phyloP scores from a whole-genome alignment of 1,140 invertebrate species.

The Capitella teleta region DNA sequence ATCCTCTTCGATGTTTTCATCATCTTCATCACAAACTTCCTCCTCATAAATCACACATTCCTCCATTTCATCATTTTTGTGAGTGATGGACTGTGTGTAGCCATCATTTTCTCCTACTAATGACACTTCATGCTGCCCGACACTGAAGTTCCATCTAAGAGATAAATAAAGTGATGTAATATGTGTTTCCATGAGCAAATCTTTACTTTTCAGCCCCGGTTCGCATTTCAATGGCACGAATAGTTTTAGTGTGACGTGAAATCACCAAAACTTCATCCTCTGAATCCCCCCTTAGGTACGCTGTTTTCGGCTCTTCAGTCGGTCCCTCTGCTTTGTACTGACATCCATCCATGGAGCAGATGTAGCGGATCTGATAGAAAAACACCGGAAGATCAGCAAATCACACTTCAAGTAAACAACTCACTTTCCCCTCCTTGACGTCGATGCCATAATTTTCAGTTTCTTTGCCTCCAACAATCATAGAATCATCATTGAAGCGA shows the following conservation, averaged over 20 bases:
- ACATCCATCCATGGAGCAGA: constrained; percentile 47
- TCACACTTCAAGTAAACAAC: not conserved
- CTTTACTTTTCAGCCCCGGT: constrained; percentile 64
- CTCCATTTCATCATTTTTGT: too few relatives aligned
- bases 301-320: not conserved
- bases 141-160: constrained; percentile 86
- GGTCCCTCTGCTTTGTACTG: constrained; percentile 26
- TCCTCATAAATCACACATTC: too few relatives aligned
- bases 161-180: constrained; percentile 11
- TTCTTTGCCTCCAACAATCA: constrained; percentile 69
- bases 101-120: too few relatives aligned
- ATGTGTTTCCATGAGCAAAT: not conserved
- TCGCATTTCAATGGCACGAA: constrained; percentile 71
- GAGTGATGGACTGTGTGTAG: too few relatives aligned
- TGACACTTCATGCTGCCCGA: constrained; percentile 73
- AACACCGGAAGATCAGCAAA: not conserved
- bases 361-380: constrained; percentile 51
- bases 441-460: constrained; percentile 55
- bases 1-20: too few relatives aligned
- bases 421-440: constrained; percentile 55
- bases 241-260: constrained; percentile 67
- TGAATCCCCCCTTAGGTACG: not conserved
- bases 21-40: too few relatives aligned
- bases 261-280: constrained; percentile 62
- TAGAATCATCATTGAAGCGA: constrained; percentile 66